Evolutionary conservation across 2,113 vertebrate species (phyloP), one percentile per base, ranked within the genome.

Genomic region (Nerophis lumbriciformis): DNA sequence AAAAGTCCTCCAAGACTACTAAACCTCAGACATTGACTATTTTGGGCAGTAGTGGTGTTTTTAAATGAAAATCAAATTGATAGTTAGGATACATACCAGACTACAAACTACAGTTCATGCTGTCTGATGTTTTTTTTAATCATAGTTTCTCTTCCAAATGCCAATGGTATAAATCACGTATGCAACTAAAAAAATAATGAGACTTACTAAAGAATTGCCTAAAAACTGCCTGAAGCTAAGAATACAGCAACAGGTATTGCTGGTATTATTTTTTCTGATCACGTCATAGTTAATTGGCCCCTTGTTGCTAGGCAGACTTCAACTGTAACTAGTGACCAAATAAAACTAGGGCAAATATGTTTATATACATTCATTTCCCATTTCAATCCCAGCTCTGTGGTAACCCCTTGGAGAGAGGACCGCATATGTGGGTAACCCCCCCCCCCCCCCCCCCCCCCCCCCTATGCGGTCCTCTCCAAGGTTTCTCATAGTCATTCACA

Each of bases 1-100:
- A 61, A 61, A 61, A 50, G 13, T 50, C 59, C 53, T 59, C 39
- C 52, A 44, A 44, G 59, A 56, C 48, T 49, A 44, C 62, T 36
- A 28, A 11, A 39, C 6, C 35, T 45, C 49, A 21, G 48, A 72
- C 44, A 12, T 44, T 28, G 7, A 38, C 36, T 55, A 38, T 9
- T 54, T 38, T 4, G 10, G 6, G 8, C 36, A n/a, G 13, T 6
- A 38, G 13, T n/a, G 13, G 12, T 37, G 14, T 15, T 8, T 4
- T n/a, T 38, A 54, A 54, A 37, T 38, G 8, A 53, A 53, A 53
- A 53, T 28, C n/a, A 38, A n/a, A 56, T 15, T 19, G 54, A 1
- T 6, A 56, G 54, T 5, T 5, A 11, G 36, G 53, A 36, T 38
- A 37, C 53, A 37, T 55, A 16, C 52, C 52, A 13, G 6, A 45